These are phyloP conservation scores for Rhinichthys osculus DNA, from an alignment of 2,797 vertebrate genomes.

Conservation along the genomic window DNA sequence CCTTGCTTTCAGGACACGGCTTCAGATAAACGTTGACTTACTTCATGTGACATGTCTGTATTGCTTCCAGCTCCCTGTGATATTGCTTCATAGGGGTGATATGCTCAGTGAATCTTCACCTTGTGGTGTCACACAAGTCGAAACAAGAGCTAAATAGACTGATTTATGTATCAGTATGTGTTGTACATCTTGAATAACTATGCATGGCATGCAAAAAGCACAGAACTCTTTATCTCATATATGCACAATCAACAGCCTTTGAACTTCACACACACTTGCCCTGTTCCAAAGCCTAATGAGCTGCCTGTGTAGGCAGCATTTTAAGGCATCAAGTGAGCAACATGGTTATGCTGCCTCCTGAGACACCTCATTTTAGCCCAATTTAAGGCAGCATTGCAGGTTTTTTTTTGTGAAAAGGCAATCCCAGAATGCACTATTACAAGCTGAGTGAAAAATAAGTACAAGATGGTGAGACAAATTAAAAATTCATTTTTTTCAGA, in stretches of 20 bases:
- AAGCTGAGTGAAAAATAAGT: neutral
- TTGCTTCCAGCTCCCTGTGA: conserved; percentile 80
- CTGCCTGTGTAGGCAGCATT: neutral
- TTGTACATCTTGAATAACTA: conserved; percentile 37
- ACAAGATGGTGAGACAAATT: neutral
- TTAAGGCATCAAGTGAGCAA: neutral
- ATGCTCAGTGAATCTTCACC: neutral
- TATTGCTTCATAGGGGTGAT: conserved; percentile 74
- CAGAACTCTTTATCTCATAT: neutral
- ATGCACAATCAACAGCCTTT: neutral
- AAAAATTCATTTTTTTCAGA: neutral
- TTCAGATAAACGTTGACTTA: conserved; percentile 82
- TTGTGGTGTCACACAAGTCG: neutral
- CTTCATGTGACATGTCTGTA: conserved; percentile 76
- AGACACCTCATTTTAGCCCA: neutral
- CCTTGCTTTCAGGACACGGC: conserved; percentile 77
- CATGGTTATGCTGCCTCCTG: neutral
- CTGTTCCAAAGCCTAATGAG: neutral
- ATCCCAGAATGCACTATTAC: neutral
- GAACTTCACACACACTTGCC: neutral
- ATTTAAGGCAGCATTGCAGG: neutral
- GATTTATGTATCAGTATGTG: conserved; percentile 8
- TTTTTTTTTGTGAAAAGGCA: neutral
- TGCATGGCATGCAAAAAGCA: conserved; percentile 50
- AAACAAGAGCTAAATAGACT: conserved; percentile 6